Evolutionary conservation across 2,797 vertebrate genomes (phyloP).

Genomic region (Peromyscus attwateri): DNA sequence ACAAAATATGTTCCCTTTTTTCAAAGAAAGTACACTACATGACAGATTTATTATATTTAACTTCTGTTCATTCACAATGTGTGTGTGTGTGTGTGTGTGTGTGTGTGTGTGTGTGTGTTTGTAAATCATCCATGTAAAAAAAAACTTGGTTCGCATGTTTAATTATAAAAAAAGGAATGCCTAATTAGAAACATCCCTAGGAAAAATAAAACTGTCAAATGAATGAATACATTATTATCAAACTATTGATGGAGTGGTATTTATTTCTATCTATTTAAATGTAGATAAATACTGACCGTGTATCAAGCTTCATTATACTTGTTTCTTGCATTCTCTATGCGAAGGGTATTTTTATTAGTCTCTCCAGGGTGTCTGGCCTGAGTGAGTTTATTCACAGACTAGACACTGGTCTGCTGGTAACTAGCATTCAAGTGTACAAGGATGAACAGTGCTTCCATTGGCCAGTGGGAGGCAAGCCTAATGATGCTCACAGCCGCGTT

Average conservation of each 20-base stretch:
- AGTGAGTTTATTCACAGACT: not conserved
- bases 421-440: not conserved
- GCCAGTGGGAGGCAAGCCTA: constrained; percentile 58
- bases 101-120: not conserved
- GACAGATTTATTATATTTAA: not conserved
- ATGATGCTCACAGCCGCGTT: constrained; percentile 75
- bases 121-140: not conserved
- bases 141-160: not conserved
- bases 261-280: not conserved
- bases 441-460: constrained; percentile 61
- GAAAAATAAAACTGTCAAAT: not conserved
- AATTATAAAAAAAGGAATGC: not conserved
- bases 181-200: not conserved
- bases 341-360: not conserved
- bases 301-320: not conserved
- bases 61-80: not conserved
- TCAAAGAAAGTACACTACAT: not conserved
- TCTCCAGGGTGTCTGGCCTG: not conserved
- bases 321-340: constrained; percentile 1
- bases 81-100: not conserved
- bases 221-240: not conserved
- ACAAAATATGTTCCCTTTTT: not conserved
- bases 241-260: not conserved
- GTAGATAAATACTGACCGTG: not conserved
- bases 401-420: constrained; percentile 12